phyloP scores from a whole-genome alignment of 2,113 vertebrate species.

The Cyanoderma ruficeps region DNA sequence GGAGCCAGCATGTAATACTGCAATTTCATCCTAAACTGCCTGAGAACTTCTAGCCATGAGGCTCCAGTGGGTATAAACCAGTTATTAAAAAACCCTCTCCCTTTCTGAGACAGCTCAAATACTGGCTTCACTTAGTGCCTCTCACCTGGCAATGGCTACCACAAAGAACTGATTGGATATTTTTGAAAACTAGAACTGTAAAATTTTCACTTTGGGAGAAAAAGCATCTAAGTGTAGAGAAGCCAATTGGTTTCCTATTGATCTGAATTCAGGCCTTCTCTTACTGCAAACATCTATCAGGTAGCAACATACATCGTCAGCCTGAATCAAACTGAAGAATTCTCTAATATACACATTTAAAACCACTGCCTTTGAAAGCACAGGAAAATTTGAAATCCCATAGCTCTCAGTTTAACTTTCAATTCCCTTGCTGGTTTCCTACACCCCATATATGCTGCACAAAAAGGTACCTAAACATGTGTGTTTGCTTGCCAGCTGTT shows the following conservation, averaged over 20 bases:
- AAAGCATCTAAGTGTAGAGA: rapidly evolving
- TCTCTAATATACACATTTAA: neutral
- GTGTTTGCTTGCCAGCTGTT: neutral
- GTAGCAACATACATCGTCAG: neutral
- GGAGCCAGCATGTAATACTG: neutral
- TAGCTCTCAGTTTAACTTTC: neutral
- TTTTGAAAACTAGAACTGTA: neutral
- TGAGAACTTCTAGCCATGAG: neutral
- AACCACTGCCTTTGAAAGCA: neutral
- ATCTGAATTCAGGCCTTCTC: neutral
- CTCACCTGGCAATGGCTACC: neutral
- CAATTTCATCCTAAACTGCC: neutral
- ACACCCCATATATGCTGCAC: neutral
- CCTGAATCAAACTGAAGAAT: neutral
- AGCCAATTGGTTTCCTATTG: neutral
- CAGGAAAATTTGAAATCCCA: neutral
- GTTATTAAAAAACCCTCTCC: neutral
- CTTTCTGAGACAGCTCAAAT: neutral
- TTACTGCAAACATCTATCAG: neutral
- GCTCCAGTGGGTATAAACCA: neutral
- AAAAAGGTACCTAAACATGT: neutral
- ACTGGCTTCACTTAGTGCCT: neutral
- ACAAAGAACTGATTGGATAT: neutral
- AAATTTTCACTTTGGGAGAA: neutral
- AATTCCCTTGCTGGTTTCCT: neutral